Evolutionary conservation across 2,888 invertebrate species (phyloP).

Genomic region (Perizoma flavofasciatum): DNA sequence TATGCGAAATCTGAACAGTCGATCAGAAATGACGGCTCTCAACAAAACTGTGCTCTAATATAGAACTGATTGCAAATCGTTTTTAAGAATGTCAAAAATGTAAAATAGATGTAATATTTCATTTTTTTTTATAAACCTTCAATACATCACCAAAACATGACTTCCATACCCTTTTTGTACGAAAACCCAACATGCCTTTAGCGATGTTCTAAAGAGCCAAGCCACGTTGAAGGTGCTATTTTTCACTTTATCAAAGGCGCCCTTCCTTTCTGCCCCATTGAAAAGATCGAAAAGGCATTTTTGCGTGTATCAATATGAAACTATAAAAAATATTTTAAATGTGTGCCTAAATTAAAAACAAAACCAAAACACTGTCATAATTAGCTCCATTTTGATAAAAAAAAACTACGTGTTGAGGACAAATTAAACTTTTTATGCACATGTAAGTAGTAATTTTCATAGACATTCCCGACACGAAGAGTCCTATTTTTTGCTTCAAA

Average conservation of each 20-base stretch:
- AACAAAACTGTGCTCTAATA: no score
- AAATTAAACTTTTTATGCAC: no score
- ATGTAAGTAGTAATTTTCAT: no score
- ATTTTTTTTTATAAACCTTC: slow-evolving; percentile 21
- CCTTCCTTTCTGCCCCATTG: slow-evolving; percentile 71
- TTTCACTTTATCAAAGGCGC: slow-evolving; percentile 79
- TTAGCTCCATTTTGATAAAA: neutral
- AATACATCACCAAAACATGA: slow-evolving; percentile 39
- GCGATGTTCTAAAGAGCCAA: slow-evolving; percentile 56
- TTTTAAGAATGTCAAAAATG: no score
- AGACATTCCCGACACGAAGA: no score
- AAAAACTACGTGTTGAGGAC: no score
- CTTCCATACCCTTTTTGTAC: slow-evolving; percentile 48
- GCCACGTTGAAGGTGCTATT: slow-evolving; percentile 71
- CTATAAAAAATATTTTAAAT: slow-evolving; percentile 6
- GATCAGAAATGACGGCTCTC: no score
- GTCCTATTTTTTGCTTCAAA: no score
- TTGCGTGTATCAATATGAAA: slow-evolving; percentile 38
- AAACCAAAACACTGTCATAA: neutral
- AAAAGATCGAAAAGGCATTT: slow-evolving; percentile 71
- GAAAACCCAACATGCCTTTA: slow-evolving; percentile 51
- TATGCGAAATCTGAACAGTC: slow-evolving; percentile 4
- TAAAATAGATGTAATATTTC: slow-evolving; percentile 1
- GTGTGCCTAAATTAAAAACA: no score
- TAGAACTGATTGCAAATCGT: no score